Evolutionary conservation across 2,888 invertebrate species (phyloP).

Genomic region (Megalurothrips usitatus): DNA sequence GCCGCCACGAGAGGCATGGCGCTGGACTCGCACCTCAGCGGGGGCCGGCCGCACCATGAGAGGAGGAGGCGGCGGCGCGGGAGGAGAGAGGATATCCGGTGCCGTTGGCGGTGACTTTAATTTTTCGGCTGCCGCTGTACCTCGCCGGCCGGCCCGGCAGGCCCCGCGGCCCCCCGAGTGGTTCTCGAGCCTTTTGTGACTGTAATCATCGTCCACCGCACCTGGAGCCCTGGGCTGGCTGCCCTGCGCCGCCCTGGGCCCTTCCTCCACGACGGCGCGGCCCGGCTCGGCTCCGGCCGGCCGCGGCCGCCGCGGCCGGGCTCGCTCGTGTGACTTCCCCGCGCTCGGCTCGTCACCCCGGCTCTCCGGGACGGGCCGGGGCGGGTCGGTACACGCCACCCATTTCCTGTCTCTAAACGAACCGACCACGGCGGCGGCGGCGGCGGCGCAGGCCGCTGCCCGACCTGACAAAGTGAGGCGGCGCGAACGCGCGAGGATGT

Average conservation of each 20-base stretch:
- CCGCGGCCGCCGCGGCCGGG: too few relatives aligned
- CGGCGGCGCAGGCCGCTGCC: too few relatives aligned
- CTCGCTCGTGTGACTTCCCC: too few relatives aligned
- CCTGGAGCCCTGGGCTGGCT: too few relatives aligned
- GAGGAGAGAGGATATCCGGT: not conserved
- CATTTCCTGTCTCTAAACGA: constrained; percentile 26
- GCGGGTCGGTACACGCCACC: not conserved
- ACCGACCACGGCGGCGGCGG: not conserved
- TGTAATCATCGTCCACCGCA: not conserved
- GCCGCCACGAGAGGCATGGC: too few relatives aligned
- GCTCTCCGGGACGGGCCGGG: not conserved
- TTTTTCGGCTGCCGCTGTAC: not conserved
- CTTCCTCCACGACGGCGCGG: not conserved
- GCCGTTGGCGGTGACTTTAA: constrained; percentile 4
- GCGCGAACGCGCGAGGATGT: too few relatives aligned
- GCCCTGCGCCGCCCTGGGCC: too few relatives aligned
- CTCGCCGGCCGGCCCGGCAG: not conserved
- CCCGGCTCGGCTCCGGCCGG: not conserved
- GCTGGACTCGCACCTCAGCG: too few relatives aligned
- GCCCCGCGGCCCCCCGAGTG: not conserved
- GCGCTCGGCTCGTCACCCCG: not conserved
- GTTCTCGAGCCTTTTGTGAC: not conserved
- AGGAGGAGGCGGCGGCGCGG: too few relatives aligned
- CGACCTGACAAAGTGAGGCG: too few relatives aligned
- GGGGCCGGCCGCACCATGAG: too few relatives aligned